Conservation (phyloP, 1,140 invertebrate species). For the Hyles vespertilio region DNA sequence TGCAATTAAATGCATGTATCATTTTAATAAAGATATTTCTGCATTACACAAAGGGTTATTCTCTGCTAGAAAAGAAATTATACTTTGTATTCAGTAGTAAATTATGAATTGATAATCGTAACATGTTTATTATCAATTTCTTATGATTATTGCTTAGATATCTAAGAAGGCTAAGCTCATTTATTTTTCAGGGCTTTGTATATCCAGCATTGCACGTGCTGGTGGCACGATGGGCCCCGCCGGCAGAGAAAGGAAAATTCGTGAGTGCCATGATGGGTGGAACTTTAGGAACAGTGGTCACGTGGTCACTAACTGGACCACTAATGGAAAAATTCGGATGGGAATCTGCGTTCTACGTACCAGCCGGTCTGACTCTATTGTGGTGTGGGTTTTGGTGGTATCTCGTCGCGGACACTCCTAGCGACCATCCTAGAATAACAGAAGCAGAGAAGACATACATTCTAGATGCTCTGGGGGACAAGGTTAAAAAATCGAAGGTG, state of each 20-base stretch:
- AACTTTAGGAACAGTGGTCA: conserved; percentile 85
- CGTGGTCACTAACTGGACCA: conserved; percentile 82
- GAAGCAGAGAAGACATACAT: conserved; percentile 80
- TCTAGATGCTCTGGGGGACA: conserved; percentile 58
- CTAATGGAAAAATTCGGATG: conserved; percentile 81
- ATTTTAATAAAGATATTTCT: no score
- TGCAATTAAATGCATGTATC: no score
- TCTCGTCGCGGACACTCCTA: conserved; percentile 83
- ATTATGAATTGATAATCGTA: no score
- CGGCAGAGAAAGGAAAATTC: conserved; percentile 87
- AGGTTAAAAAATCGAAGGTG: conserved; percentile 60
- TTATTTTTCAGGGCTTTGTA: conserved; percentile 78
- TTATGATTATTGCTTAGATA: no score
- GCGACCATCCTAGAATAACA: conserved; percentile 84
- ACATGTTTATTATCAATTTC: no score
- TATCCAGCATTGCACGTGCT: conserved; percentile 84
- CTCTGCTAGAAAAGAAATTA: no score
- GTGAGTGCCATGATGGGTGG: conserved; percentile 85
- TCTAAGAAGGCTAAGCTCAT: not conserved
- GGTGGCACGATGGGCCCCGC: conserved; percentile 85
- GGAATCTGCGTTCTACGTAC: conserved; percentile 84
- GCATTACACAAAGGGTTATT: no score
- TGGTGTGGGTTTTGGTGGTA: conserved; percentile 82
- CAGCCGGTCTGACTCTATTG: conserved; percentile 77
- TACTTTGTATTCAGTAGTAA: no score